Percentiles rank a stretch among this genome's conserved stretches.
Conservation (phyloP, 2,113 vertebrate genomes). For the Lichenostomus cassidix region DNA sequence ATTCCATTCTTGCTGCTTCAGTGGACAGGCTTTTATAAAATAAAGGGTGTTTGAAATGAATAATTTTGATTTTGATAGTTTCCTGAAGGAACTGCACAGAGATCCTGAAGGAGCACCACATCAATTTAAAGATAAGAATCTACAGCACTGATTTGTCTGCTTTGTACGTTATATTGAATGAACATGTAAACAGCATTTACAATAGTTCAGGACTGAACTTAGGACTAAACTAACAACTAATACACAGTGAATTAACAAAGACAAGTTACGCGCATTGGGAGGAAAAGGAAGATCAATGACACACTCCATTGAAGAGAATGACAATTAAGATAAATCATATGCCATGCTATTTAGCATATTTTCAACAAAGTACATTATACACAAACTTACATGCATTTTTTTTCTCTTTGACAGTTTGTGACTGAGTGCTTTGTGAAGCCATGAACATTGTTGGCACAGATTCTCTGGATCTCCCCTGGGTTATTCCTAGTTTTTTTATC, state of each 20-base stretch:
- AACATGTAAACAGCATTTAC: neutral
- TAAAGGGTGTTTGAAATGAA: neutral
- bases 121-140: neutral
- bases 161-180: neutral
- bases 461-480: constrained; percentile 44
- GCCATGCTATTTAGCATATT: neutral
- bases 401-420: constrained; percentile 5
- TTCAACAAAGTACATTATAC: neutral
- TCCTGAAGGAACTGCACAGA: neutral
- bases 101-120: neutral
- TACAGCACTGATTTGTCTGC: neutral
- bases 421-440: constrained; percentile 2
- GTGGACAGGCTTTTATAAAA: neutral
- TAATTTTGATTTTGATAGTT: neutral
- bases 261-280: neutral
- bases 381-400: neutral
- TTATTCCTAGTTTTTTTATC: constrained; percentile 52
- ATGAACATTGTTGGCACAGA: constrained; percentile 1
- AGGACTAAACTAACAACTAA: neutral
- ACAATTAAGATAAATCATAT: constrained; percentile 47
- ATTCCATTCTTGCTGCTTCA: neutral
- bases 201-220: neutral
- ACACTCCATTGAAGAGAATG: neutral
- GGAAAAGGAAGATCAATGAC: constrained; percentile 31
- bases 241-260: neutral